Evolutionary conservation across 2,797 vertebrate species (phyloP).

Genomic region (Loriculus beryllinus): DNA sequence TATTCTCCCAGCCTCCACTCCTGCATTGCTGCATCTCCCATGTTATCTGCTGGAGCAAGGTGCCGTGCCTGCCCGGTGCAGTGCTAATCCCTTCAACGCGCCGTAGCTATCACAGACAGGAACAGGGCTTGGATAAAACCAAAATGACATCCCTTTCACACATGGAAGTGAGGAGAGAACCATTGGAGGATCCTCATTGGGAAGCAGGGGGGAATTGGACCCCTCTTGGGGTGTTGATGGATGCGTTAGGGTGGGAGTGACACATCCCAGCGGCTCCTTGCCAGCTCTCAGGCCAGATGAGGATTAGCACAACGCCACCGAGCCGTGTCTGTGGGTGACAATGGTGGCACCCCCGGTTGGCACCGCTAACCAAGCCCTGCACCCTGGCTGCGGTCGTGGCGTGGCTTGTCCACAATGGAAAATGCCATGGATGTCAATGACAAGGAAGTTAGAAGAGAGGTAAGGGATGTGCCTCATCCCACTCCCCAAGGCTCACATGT

Average conservation of each 20-base stretch:
- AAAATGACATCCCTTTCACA: neutral
- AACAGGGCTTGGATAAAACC: neutral
- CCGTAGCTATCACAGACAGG: neutral
- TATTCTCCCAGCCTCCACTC: neutral
- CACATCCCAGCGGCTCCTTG: neutral
- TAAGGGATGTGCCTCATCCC: neutral
- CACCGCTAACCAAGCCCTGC: neutral
- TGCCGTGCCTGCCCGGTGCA: neutral
- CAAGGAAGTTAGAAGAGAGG: neutral
- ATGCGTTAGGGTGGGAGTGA: rapidly evolving
- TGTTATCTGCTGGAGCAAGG: neutral
- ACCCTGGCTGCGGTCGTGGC: neutral
- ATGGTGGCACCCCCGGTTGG: rapidly evolving
- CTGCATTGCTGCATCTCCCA: neutral
- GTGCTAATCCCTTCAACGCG: constrained; percentile 43
- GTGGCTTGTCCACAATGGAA: rapidly evolving
- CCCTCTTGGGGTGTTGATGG: neutral
- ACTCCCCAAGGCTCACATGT: neutral
- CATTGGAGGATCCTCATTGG: rapidly evolving
- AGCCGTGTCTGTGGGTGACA: neutral
- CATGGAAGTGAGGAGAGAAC: neutral
- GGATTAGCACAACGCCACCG: rapidly evolving
- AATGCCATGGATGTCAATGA: neutral
- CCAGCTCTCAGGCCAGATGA: neutral
- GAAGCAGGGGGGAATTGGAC: neutral